Evolutionary conservation across 2,888 invertebrate genomes (phyloP).

Genomic region (Pollenia griseotomentosa): DNA sequence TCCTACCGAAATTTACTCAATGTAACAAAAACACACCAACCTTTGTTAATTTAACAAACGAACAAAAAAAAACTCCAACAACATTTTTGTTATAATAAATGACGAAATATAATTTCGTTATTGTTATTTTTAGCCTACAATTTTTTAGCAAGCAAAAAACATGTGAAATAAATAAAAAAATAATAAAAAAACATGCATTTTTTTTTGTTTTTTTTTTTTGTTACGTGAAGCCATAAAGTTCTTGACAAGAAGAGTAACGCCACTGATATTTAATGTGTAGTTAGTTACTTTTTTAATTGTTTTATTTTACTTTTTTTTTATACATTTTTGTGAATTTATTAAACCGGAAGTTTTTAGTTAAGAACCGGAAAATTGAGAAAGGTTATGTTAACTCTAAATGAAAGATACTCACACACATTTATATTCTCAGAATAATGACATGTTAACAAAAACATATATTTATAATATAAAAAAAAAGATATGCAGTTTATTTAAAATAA

Average conservation of each 20-base stretch:
- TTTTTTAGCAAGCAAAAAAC: not conserved
- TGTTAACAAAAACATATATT: not conserved
- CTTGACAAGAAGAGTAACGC: conserved; percentile 14
- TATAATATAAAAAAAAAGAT: conserved; percentile 10
- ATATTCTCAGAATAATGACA: conserved; percentile 32
- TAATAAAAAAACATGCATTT: not conserved
- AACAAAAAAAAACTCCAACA: conserved; percentile 7
- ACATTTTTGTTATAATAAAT: conserved; percentile 42
- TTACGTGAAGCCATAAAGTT: conserved; percentile 57
- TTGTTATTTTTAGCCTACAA: conserved; percentile 36
- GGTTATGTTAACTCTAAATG: conserved; percentile 65
- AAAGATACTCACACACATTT: conserved; percentile 30
- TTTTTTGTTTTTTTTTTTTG: conserved; percentile 12
- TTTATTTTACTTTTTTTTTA: conserved; percentile 12
- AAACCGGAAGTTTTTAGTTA: conserved; percentile 71
- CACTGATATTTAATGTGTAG: conserved; percentile 34
- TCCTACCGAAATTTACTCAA: not conserved
- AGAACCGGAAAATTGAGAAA: conserved; percentile 74
- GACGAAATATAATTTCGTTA: conserved; percentile 28
- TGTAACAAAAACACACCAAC: conserved; percentile 18
- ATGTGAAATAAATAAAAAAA: conserved; percentile 4
- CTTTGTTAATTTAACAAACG: conserved; percentile 1
- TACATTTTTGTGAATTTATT: conserved; percentile 44
- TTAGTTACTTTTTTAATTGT: conserved; percentile 42
- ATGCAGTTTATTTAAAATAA: conserved; percentile 33